Evolutionary conservation across 2,888 invertebrate genomes (phyloP), one percentile per base, ranked within the genome.

Genomic region (Eupeodes latifasciatus): DNA sequence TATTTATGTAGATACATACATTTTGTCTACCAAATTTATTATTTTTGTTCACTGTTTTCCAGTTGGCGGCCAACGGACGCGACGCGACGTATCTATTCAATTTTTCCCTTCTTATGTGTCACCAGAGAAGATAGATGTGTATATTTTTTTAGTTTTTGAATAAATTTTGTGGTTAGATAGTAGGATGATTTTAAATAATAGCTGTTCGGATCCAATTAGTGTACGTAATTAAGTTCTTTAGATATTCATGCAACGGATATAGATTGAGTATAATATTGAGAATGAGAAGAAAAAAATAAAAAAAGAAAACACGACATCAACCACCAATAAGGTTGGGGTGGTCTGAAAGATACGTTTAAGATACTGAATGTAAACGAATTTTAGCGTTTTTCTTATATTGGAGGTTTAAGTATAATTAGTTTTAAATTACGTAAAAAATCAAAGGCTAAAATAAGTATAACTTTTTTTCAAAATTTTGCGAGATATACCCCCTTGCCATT

Each of bases 161-260:
- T 69, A 53, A 40, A 55, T 40, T 12, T 7, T 69, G 16, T 53
- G 51, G 36, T 53, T 36, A 53, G 53, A 40, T 53, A 53, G 69
- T 40, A 69, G 53, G 36, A 27, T 36, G 69, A 40, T 40, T 69
- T 67, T 55, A 47, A 67, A 12, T 69, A 53, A 53, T 40, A 40
- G 53, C 34, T 4, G 53, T 51, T 51, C 16, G 11, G 11, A 69
- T 53, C 69, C 69, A 53, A 69, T 69, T 69, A 69, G 53, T 12
- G 40, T 51, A 19, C 34, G 36, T 69, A 69, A 36, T 69, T 69
- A 11, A 40, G 36, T 69, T 69, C n/a, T 11, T 55, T 53, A 69
- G 16, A 34, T 11, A 69, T 55, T 44, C 16, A 11, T 6, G 51
- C 11, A 36, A 53, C 53, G 36, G 36, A 69, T 53, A 69, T 53